Evolutionary conservation across 2,888 invertebrate species (phyloP).

Genomic region (Sacculina carcini): DNA sequence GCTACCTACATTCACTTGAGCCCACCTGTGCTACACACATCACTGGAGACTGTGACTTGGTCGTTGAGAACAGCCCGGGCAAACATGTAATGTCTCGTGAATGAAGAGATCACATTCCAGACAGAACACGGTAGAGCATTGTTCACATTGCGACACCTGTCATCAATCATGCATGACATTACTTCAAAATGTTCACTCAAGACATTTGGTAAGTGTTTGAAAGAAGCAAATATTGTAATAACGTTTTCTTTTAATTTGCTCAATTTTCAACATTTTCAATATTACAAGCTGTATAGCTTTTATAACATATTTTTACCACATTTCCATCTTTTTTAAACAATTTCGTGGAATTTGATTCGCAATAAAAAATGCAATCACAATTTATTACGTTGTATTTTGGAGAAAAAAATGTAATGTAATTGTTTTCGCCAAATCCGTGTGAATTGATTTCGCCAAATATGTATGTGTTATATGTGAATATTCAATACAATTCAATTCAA

Average conservation of each 20-base stretch:
- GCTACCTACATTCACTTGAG: background rate
- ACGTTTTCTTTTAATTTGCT: background rate
- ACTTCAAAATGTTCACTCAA: background rate
- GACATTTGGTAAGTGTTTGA: background rate
- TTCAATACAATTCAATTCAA: too few relatives aligned
- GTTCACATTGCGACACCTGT: slow-evolving; percentile 52
- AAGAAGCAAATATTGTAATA: background rate
- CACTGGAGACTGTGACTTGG: background rate
- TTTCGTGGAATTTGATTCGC: too few relatives aligned
- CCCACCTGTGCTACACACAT: background rate
- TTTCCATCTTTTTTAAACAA: too few relatives aligned
- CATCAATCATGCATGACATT: slow-evolving; percentile 12
- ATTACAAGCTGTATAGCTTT: too few relatives aligned
- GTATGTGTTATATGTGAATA: too few relatives aligned
- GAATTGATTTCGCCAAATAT: too few relatives aligned
- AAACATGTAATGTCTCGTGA: slow-evolving; percentile 76
- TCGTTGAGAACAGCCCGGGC: slow-evolving; percentile 72
- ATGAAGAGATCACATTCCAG: slow-evolving; percentile 86
- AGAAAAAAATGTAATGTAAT: too few relatives aligned
- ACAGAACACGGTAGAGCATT: slow-evolving; percentile 57
- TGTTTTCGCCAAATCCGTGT: too few relatives aligned
- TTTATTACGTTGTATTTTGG: too few relatives aligned
- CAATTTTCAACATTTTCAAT: too few relatives aligned
- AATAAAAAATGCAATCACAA: too few relatives aligned
- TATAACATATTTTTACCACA: too few relatives aligned